A percentile compares a stretch with the other conserved stretches of the same genome.
These are phyloP conservation scores for Neomorphus geoffroyi DNA, from an alignment of 2,797 vertebrate species.

Conservation along the genomic window DNA sequence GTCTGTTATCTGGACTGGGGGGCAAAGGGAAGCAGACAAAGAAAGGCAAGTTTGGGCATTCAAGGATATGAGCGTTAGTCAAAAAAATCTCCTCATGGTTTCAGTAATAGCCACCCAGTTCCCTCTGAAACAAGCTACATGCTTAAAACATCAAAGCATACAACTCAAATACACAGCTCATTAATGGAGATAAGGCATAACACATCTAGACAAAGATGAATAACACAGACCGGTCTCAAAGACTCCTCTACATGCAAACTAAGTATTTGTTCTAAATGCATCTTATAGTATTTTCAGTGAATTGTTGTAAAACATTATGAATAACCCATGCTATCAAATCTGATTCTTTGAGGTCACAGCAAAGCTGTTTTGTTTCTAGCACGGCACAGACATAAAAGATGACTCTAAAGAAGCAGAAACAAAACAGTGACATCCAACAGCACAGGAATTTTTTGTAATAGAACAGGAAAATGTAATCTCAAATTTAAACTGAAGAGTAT, in stretches of 20 bases:
- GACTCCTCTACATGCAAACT: not conserved
- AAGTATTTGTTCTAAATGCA: not conserved
- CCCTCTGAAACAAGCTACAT: not conserved
- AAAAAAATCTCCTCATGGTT: not conserved
- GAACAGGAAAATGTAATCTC: not conserved
- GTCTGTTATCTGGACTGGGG: not conserved
- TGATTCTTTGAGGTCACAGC: not conserved
- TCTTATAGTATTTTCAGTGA: not conserved
- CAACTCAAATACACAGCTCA: not conserved
- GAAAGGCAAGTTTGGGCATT: not conserved
- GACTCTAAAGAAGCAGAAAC: not conserved
- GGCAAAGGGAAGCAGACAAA: not conserved
- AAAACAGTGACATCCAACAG: not conserved
- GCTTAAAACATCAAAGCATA: not conserved
- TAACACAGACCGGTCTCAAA: not conserved
- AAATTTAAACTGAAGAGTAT: not conserved
- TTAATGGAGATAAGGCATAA: not conserved
- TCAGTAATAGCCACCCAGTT: not conserved
- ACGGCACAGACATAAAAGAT: not conserved
- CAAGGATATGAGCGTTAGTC: not conserved
- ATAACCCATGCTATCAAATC: not conserved
- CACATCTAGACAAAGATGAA: not conserved
- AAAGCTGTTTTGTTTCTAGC: not conserved
- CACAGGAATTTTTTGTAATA: not conserved
- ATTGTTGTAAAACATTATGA: not conserved